Base-by-base conservation (phyloP, 2,888 invertebrate genomes). In the Drosophila subsilvestris region DNA sequence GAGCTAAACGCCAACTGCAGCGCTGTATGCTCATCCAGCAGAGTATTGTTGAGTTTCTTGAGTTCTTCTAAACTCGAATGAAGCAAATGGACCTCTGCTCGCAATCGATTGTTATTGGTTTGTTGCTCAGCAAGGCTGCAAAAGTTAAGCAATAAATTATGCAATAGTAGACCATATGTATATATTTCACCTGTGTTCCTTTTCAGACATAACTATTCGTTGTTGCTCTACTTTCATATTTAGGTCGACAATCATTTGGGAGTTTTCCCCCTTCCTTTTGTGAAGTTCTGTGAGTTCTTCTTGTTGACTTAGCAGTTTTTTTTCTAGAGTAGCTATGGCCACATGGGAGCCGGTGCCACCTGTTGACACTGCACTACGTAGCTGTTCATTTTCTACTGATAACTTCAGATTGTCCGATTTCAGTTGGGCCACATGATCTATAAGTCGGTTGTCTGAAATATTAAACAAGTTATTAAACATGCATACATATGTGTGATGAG, bases 1-100 rank as follows among this genome's bases (percentile, higher is more conserved):
- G 97, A 94, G 63, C 95, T 95, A 93, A 97, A 98, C 2, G 98
- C 97, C 78, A 99, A 93, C 90, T 98, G 98, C 70, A 98, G 92
- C 0, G 98, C 98, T 92, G 98, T 97, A 91, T 98, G 97, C 92
- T 99, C 99, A 92, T 99, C 99, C 88, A 96, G 94, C 63, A 99
- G 92, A 79, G 97, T 95, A 93, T 98, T 97, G 92, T 98, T 98
- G 12, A 97, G 93, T 76, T 95, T 95, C 92, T 97, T 96, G 56
- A 97, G 91, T 90, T 97, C 96, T 67, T 94, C 93, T 92, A 96
- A 94, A 86, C 94, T 96, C 67, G 93, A 94, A 89, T 95, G 94
- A 79, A 95, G 94, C 93, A 95, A 94, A 85, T 95, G 94, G 58
- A 96, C 95, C 92, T 97, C 96, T 47, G 95, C 95, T 78, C 95